phyloP scores from a whole-genome alignment of 2,888 invertebrate genomes.

The Drosophila kuntzei region DNA sequence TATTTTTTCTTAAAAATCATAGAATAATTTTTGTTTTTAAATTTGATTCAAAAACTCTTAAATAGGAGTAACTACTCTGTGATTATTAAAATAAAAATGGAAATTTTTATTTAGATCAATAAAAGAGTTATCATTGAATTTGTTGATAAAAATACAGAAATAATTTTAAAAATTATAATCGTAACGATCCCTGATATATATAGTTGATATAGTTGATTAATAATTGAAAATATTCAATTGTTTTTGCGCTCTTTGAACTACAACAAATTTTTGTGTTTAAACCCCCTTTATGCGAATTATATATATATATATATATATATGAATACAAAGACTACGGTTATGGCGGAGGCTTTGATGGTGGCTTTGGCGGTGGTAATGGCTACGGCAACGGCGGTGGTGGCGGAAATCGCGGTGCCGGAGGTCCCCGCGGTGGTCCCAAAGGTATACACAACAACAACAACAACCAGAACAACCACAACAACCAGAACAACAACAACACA shows the following conservation, averaged over 20 bases:
- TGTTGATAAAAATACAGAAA: not conserved
- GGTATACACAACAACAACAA: slow-evolving; percentile 87
- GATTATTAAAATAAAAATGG: not conserved
- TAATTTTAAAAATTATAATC: not conserved
- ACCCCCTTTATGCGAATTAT: slow-evolving; percentile 22
- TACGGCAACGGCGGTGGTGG: slow-evolving; percentile 93
- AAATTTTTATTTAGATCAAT: not conserved
- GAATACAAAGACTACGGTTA: slow-evolving; percentile 88
- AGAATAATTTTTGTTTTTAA: not conserved
- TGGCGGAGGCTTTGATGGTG: slow-evolving; percentile 87
- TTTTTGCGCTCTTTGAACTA: slow-evolving; percentile 48
- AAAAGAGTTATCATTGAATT: not conserved
- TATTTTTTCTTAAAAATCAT: not conserved
- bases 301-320: slow-evolving; percentile 2
- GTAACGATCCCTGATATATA: not conserved
- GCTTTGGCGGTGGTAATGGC: slow-evolving; percentile 94
- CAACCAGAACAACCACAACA: slow-evolving; percentile 18
- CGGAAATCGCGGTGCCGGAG: slow-evolving; percentile 90
- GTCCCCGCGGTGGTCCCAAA: slow-evolving; percentile 94
- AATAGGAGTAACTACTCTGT: too few species aligned
- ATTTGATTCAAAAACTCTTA: too few species aligned
- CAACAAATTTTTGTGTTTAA: slow-evolving; percentile 55
- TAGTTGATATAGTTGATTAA: not conserved
- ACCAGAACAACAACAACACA: slow-evolving; percentile 21
- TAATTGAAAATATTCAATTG: slow-evolving; percentile 6